These are phyloP conservation scores for Nebria brevicollis DNA, from an alignment of 2,888 invertebrate genomes.

Conservation along the genomic window DNA sequence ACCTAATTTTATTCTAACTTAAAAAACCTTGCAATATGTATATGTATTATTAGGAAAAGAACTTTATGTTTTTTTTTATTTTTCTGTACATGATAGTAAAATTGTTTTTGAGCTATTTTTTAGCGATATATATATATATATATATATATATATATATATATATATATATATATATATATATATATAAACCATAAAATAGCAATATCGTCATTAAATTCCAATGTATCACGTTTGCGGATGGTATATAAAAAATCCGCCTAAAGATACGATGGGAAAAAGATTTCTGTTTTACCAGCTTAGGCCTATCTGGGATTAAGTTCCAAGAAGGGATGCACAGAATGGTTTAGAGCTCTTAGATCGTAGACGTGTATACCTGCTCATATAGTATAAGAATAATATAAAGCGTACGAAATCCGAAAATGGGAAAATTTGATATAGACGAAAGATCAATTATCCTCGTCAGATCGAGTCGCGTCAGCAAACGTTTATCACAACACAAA, in stretches of 20 bases:
- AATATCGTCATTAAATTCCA: not conserved
- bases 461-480: not conserved
- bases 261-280: not conserved
- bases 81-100: no score
- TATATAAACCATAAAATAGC: not conserved
- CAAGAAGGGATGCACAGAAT: not conserved
- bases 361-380: not conserved
- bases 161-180: no score
- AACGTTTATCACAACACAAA: not conserved
- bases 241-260: not conserved
- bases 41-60: no score
- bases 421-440: not conserved
- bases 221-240: not conserved
- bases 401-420: not conserved
- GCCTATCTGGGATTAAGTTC: not conserved
- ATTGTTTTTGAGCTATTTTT: no score
- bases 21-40: no score
- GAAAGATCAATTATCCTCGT: not conserved
- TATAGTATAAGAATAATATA: no score
- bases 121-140: no score
- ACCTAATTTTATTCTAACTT: no score
- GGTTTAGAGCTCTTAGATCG: not conserved
- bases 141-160: no score
- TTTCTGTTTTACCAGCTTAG: not conserved
- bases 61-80: no score